Evolutionary conservation across 2,113 vertebrate species (phyloP).

Genomic region (Gallinago jamesoni): DNA sequence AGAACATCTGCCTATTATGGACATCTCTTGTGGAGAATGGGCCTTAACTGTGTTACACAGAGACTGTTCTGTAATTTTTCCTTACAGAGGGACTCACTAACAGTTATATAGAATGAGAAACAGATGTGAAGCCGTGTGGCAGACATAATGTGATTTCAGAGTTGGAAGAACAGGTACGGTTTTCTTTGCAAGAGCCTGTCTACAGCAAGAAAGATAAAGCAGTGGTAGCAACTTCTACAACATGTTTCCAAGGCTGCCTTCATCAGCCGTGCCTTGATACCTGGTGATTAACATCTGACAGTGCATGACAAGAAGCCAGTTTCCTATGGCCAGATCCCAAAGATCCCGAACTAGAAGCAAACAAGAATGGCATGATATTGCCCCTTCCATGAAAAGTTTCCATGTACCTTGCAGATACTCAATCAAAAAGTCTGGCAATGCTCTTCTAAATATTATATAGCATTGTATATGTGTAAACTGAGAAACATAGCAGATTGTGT

Average conservation of each 20-base stretch:
- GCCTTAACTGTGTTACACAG: not conserved
- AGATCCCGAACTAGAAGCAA: not conserved
- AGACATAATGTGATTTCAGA: not conserved
- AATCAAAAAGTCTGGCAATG: not conserved
- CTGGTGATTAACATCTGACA: not conserved
- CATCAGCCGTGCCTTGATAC: not conserved
- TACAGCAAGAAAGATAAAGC: not conserved
- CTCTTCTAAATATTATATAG: not conserved
- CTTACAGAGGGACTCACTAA: not conserved
- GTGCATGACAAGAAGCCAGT: not conserved
- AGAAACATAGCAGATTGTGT: not conserved
- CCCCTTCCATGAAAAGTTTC: not conserved
- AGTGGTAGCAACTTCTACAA: not conserved
- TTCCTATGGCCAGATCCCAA: not conserved
- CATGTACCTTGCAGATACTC: not conserved
- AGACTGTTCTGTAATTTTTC: not conserved
- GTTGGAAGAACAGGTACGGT: not conserved
- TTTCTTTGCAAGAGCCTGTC: not conserved
- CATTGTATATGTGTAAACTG: accelerated
- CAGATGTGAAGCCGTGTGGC: not conserved
- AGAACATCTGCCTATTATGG: not conserved
- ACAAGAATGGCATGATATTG: not conserved
- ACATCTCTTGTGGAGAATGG: not conserved
- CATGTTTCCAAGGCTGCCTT: not conserved
- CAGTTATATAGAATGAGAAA: not conserved